Base-by-base conservation (phyloP, 2,113 vertebrate species). In the Limanda limanda region DNA sequence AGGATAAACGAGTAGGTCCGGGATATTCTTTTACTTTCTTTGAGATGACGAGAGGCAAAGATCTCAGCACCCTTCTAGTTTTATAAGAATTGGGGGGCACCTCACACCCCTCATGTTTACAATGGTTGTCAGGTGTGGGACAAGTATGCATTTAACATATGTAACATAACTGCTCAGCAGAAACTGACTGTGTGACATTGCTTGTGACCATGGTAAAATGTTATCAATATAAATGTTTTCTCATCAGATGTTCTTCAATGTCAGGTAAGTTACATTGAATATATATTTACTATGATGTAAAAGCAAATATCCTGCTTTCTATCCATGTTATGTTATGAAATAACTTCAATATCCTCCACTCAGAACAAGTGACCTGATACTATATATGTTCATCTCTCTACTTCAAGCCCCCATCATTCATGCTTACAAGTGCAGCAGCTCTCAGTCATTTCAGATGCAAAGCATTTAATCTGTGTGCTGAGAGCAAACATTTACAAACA, bases 401-500 rank as follows among this genome's bases (percentile, higher is more conserved):
- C 55, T 21, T 67, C 23, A 65, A 8, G 48, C 31, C 31, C 31
- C 31, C 31, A 31, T 31, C 31, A 31, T 31, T 31, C 31, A 31
- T 31, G 31, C 31, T 31, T 31, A 31, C 31, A 31, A 31, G 31
- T 31, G 6, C 6, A 31, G 31, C 31, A 31, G 31, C 31, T 7
- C 31, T 31, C 31, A 31, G 31, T 1, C 31, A 7, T 31, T 31
- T 31, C 31, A 31, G 31, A 31, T 31, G 31, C 31, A 31, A 31
- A 31, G 31, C 31, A 56, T 68, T 55, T 64, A 1, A 27, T 63
- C 66, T 12, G 61, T 68, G 55, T 51, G 21, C 17, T 37, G 8
- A 61, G 42, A 61, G 63, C 74, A 65, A 76, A 78, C 25, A 76
- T 35, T 60, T 78, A 70, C n/a, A 76, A 74, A 73, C 76, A 27